These are phyloP conservation scores for Antedon mediterranea DNA, from an alignment of 53 echinoderm and acorn worm genomes.

Conservation along the genomic window DNA sequence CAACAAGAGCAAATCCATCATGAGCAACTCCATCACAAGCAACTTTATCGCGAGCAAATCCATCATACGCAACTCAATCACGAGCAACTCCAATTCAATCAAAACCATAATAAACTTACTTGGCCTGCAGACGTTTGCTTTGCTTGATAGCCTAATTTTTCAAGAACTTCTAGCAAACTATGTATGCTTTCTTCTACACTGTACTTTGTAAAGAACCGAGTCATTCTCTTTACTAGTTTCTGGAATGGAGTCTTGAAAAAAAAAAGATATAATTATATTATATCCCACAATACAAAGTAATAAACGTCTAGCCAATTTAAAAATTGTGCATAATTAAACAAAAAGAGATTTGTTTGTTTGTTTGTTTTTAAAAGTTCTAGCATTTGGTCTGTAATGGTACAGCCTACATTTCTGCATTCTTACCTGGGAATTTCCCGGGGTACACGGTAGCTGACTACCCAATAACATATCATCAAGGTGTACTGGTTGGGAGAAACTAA, in stretches of 20 bases:
- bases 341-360: too few relatives aligned
- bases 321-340: too few relatives aligned
- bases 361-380: too few relatives aligned
- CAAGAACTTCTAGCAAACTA: constrained; percentile 32
- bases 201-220: constrained; percentile 76
- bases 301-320: too few relatives aligned
- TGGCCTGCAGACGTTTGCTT: constrained; percentile 17
- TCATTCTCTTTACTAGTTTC: constrained; percentile 87
- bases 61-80: too few relatives aligned
- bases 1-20: not conserved
- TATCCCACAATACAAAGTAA: too few relatives aligned
- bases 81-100: too few relatives aligned
- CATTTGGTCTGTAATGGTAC: too few relatives aligned
- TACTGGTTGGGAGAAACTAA: constrained; percentile 94
- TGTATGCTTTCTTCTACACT: constrained; percentile 39
- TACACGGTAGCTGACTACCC: constrained; percentile 60
- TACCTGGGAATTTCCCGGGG: constrained; percentile 84
- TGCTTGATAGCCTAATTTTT: constrained; percentile 47
- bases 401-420: not conserved
- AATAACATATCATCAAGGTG: constrained; percentile 75
- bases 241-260: constrained; percentile 70
- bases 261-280: too few relatives aligned
- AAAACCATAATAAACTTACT: not conserved
- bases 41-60: not conserved
- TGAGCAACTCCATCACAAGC: too few relatives aligned